Base-by-base conservation (phyloP, 2,888 invertebrate species). In the Parnassius glacialis region DNA sequence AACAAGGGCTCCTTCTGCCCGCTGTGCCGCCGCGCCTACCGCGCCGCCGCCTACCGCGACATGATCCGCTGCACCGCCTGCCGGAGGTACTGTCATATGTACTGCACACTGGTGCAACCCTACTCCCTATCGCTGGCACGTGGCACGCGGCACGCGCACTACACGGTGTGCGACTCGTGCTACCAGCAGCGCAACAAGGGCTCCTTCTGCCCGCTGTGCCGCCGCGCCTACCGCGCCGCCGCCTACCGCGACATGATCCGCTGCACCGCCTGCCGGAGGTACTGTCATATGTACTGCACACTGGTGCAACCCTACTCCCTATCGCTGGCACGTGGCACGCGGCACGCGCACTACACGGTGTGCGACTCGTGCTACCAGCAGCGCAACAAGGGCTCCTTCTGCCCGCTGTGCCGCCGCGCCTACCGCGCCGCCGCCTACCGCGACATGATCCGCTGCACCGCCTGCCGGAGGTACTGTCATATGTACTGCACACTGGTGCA, bases 281-380 rank as follows among this genome's bases (percentile, higher is more conserved):
- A 67, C 2, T 80, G 34, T 7, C 7, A 1, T 34, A 7, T 34
- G 34, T 34, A 25, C 5, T 7, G 7, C 34, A 34, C 34, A 34
- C 34, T 34, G 0, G 34, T 34, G 5, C 34, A 1, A 7, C 34
- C 34, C 34, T 5, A 34, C 34, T 34, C 10, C 1, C 43, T 43
- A 43, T 10, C 95, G 98, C 69, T 99, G 99, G 99, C 99, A n/a
- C n/a, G n/a, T n/a, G n/a, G n/a, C n/a, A n/a, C n/a, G n/a, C n/a
- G n/a, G n/a, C n/a, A 99, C 90, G 95, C 97, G 67, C 98, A 99
- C 92, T 99, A 97, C 92, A 97, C 98, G 0, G 97, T 99, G 68
- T 99, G 99, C 90, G 99, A 99, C 93, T 98, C 98, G 52, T 99
- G 99, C 90, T 99, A 99, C 91, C 99, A 99, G 85, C 98, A 98